These are phyloP conservation scores for Gallinago media DNA, from an alignment of 2,113 vertebrate genomes.

Conservation along the genomic window DNA sequence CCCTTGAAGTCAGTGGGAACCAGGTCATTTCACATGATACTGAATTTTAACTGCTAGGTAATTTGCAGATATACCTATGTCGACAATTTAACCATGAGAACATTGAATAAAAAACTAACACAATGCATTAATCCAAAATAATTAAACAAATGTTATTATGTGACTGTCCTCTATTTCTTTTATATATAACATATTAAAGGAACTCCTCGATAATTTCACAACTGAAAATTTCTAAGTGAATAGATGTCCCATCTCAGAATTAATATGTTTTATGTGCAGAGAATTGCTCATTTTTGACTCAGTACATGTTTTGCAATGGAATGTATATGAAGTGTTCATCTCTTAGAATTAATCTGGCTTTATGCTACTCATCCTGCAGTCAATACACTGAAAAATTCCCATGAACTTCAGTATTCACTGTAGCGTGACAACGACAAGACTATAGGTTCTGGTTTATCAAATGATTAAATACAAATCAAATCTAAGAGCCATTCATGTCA, in stretches of 20 bases:
- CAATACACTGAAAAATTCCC: not conserved
- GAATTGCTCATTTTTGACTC: not conserved
- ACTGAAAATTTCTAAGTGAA: not conserved
- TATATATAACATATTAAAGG: not conserved
- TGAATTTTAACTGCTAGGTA: not conserved
- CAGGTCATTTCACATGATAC: not conserved
- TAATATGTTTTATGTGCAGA: not conserved
- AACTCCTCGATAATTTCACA: not conserved
- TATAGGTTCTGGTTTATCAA: not conserved
- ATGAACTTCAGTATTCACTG: not conserved
- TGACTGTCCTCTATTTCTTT: not conserved
- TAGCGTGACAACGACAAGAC: fast-evolving
- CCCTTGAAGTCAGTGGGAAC: not conserved
- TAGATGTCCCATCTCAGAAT: not conserved
- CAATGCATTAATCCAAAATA: not conserved
- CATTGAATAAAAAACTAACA: not conserved
- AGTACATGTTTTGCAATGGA: not conserved
- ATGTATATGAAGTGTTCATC: not conserved
- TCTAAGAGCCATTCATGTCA: not conserved
- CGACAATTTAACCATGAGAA: not conserved
- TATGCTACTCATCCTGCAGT: not conserved
- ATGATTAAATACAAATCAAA: not conserved
- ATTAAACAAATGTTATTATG: not conserved
- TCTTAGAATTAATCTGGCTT: not conserved
- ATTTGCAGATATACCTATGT: not conserved